Evolutionary conservation across 2,888 invertebrate species (phyloP).

Genomic region (Dynastes maya): DNA sequence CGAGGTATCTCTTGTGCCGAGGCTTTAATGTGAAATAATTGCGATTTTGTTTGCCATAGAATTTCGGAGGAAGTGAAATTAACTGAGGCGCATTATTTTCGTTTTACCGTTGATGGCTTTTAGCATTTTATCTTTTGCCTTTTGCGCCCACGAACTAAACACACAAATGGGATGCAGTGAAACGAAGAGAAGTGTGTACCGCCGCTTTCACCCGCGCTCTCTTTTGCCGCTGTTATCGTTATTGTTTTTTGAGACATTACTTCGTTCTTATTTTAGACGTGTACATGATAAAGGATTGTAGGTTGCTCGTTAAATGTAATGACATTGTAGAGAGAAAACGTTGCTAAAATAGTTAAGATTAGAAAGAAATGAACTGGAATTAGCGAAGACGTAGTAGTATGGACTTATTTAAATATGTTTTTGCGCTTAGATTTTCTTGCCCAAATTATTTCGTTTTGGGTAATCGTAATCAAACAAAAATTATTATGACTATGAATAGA

Average conservation of each 20-base stretch:
- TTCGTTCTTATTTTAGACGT: conserved; percentile 29
- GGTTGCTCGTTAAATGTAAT: too few relatives aligned
- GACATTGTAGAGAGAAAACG: too few relatives aligned
- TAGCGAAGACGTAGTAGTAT: too few relatives aligned
- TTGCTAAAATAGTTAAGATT: too few relatives aligned
- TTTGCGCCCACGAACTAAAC: conserved; percentile 43
- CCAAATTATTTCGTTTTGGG: too few relatives aligned
- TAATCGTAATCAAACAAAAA: too few relatives aligned
- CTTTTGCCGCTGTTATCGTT: conserved; percentile 25
- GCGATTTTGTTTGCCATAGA: conserved; percentile 63
- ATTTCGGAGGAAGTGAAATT: conserved; percentile 64
- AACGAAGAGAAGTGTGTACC: conserved; percentile 36
- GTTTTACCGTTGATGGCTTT: conserved; percentile 57
- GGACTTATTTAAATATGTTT: too few relatives aligned
- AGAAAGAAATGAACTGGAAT: too few relatives aligned
- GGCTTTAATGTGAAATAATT: conserved; percentile 67
- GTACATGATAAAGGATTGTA: background rate
- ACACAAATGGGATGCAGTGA: conserved; percentile 48
- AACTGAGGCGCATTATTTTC: conserved; percentile 67
- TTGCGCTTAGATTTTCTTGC: too few relatives aligned
- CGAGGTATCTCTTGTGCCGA: conserved; percentile 58
- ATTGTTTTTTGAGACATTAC: conserved; percentile 38
- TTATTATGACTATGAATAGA: too few relatives aligned
- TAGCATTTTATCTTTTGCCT: conserved; percentile 51
- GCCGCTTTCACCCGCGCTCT: background rate